Evolutionary conservation across 2,113 vertebrate species (phyloP).

Genomic region (Pelobates fuscus): DNA sequence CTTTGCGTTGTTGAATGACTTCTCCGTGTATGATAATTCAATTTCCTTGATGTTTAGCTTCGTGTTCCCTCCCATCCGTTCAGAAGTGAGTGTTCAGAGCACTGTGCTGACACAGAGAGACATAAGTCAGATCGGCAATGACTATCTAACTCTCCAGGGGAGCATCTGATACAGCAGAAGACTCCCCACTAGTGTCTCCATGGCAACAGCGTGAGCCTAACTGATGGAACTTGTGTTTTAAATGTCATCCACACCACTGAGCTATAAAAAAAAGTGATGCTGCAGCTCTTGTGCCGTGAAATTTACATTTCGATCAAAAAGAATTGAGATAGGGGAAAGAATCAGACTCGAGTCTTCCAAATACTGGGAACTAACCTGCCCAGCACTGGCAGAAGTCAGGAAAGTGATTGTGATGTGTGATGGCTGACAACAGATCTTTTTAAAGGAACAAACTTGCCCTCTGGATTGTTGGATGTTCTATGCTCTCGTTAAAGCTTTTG

Average conservation of each 20-base stretch:
- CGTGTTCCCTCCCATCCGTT: conserved; percentile 11
- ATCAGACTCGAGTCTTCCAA: neutral
- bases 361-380: conserved; percentile 14
- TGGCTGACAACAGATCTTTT: neutral
- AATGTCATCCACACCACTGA: conserved; percentile 44
- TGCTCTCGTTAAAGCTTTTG: neutral
- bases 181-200: conserved; percentile 57
- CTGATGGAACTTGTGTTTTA: conserved; percentile 51
- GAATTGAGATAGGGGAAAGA: neutral
- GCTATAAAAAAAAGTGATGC: conserved; percentile 33
- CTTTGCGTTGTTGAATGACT: neutral
- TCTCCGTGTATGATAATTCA: neutral
- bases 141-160: neutral
- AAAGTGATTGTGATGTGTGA: neutral
- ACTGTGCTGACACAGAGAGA: conserved; percentile 37
- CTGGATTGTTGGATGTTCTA: neutral
- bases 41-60: conserved; percentile 7
- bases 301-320: conserved; percentile 36
- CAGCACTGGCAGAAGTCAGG: neutral
- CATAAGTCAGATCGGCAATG: conserved; percentile 40
- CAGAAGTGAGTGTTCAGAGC: conserved; percentile 16
- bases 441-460: neutral
- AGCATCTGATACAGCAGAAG: conserved; percentile 25
- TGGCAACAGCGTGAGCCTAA: conserved; percentile 53
- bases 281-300: conserved; percentile 13